phyloP scores from a whole-genome alignment of 2,797 vertebrate genomes.

The Syngnathus rostellatus region DNA sequence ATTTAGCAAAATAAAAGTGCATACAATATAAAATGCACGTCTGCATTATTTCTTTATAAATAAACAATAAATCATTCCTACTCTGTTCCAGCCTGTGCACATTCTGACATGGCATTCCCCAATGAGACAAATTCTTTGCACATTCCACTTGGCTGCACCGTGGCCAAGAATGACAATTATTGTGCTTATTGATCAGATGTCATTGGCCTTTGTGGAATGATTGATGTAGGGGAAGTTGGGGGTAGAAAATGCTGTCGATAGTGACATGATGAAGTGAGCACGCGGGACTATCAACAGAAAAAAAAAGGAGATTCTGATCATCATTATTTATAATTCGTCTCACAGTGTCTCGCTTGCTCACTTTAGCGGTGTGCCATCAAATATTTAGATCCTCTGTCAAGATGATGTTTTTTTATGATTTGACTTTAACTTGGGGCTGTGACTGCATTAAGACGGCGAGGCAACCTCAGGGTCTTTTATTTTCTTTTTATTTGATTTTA shows the following conservation, averaged over 20 bases:
- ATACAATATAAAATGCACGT: too few relatives aligned
- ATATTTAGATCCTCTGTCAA: constrained; percentile 14
- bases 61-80: too few relatives aligned
- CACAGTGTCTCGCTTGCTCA: background rate
- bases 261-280: background rate
- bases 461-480: background rate
- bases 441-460: background rate
- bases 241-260: background rate
- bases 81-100: background rate
- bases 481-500: background rate
- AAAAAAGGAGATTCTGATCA: background rate
- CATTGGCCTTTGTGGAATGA: background rate
- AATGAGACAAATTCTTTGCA: background rate
- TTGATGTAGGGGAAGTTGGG: background rate
- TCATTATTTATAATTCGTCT: constrained; percentile 4
- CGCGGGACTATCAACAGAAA: background rate
- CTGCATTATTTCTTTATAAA: background rate
- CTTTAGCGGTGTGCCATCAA: background rate
- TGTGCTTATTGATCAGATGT: background rate
- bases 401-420: background rate
- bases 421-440: background rate
- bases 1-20: background rate
- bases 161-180: constrained; percentile 2
- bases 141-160: background rate
- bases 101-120: background rate